These are phyloP conservation scores for Apamea sordens DNA, from an alignment of 2,888 invertebrate genomes.

Conservation along the genomic window DNA sequence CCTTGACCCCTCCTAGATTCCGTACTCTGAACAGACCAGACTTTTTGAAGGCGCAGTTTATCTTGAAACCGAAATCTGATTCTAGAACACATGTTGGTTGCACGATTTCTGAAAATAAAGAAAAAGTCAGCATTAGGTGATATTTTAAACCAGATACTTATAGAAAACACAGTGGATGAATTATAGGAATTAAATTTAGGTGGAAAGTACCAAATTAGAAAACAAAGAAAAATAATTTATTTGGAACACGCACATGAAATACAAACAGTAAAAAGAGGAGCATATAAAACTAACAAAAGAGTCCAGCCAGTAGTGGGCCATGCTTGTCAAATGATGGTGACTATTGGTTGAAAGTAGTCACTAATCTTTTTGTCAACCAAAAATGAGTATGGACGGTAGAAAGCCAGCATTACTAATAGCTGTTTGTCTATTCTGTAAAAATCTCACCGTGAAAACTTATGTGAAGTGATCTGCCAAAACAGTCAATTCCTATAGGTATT, in stretches of 20 bases:
- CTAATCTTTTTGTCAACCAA: no score
- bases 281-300: no score
- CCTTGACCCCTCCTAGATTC: conserved; percentile 97
- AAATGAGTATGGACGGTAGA: neutral
- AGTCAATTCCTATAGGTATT: no score
- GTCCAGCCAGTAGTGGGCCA: neutral
- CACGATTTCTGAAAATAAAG: conserved; percentile 90
- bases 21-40: conserved; percentile 97
- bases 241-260: no score
- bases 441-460: neutral
- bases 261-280: no score
- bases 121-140: neutral
- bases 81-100: conserved; percentile 96
- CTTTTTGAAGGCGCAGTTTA: conserved; percentile 98
- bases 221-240: no score
- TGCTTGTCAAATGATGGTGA: neutral
- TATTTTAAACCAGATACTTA: neutral
- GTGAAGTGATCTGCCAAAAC: neutral
- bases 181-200: neutral
- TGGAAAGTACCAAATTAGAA: neutral
- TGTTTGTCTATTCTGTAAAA: neutral
- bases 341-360: no score
- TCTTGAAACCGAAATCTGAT: conserved; percentile 96
- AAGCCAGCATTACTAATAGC: neutral
- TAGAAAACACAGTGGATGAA: neutral